Evolutionary conservation across 2,888 invertebrate species (phyloP).

Genomic region (Amblyteles armatorius): DNA sequence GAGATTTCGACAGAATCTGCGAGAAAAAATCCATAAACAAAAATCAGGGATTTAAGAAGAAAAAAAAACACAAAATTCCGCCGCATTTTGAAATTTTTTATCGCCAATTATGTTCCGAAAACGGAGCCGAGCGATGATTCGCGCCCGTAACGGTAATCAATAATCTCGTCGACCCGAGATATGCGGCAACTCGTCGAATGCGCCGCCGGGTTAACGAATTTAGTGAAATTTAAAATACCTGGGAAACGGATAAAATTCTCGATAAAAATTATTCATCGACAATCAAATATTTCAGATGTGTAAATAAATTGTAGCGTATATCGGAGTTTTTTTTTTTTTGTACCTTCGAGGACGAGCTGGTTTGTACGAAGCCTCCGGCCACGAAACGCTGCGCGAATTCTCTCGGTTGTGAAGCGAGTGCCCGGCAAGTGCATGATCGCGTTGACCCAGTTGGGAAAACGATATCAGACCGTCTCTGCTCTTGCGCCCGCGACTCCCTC

Average conservation of each 20-base stretch:
- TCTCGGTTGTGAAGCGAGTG: constrained; percentile 22
- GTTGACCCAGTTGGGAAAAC: constrained; percentile 66
- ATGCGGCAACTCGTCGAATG: constrained; percentile 49
- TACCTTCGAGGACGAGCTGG: no score
- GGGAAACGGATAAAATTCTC: no score
- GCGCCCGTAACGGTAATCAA: constrained; percentile 36
- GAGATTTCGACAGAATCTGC: no score
- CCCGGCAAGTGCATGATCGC: constrained; percentile 65
- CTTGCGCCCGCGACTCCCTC: constrained; percentile 12
- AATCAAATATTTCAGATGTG: no score
- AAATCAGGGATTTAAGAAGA: no score
- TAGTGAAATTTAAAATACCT: background rate
- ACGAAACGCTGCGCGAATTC: constrained; percentile 29
- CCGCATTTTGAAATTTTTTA: background rate
- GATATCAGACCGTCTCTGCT: constrained; percentile 64
- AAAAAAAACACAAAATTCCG: no score
- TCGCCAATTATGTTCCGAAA: background rate
- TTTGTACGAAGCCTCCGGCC: no score
- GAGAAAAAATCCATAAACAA: no score
- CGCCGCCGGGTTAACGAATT: constrained; percentile 13
- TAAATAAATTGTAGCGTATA: no score
- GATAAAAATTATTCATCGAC: no score
- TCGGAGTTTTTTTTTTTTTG: no score
- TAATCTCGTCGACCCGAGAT: constrained; percentile 60
- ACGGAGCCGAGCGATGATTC: background rate